Evolutionary conservation across 2,797 vertebrate genomes (phyloP), one percentile per base, ranked within the genome.

Genomic region (Clamator glandarius): DNA sequence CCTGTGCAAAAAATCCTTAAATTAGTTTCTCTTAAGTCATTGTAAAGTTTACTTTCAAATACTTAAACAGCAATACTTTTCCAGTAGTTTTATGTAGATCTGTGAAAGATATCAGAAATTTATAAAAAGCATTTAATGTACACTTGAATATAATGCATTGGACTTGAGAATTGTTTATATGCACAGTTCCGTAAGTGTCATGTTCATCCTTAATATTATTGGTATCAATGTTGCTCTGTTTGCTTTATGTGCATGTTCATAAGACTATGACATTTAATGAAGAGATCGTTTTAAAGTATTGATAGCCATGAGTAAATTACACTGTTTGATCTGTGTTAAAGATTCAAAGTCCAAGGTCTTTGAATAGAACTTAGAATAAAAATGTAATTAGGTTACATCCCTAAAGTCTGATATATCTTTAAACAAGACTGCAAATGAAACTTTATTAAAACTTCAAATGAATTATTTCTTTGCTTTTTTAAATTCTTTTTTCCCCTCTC

Each of bases 301-400:
- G 97, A 99, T 98, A 98, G 96, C 98, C 98, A 98, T 95, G 96
- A 97, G 98, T 98, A 98, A 98, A 98, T 99, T 98, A 98, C 98
- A 98, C 97, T 96, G 97, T 98, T 97, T 98, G 96, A 98, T 97
- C 97, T 97, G 93, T 97, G 95, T 97, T 97, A 97, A 97, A 97
- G 97, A 97, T 97, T 97, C 97, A 96, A 97, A 97, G 97, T 97
- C 97, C 95, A 84, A 94, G 95, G 93, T 96, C 97, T 97, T 96
- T 97, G 96, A 97, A 96, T 97, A 96, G 96, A 96, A 97, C 94
- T 97, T 95, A 97, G 97, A 97, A 98, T 98, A 96, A 98, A 98
- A 98, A 97, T 97, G 97, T 98, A 98, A 98, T 98, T 98, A 97
- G 97, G 97, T 97, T 97, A 98, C 96, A 97, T 98, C 97, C 98